Base-by-base conservation (phyloP, 2,113 vertebrate species). In the Bucco capensis region DNA sequence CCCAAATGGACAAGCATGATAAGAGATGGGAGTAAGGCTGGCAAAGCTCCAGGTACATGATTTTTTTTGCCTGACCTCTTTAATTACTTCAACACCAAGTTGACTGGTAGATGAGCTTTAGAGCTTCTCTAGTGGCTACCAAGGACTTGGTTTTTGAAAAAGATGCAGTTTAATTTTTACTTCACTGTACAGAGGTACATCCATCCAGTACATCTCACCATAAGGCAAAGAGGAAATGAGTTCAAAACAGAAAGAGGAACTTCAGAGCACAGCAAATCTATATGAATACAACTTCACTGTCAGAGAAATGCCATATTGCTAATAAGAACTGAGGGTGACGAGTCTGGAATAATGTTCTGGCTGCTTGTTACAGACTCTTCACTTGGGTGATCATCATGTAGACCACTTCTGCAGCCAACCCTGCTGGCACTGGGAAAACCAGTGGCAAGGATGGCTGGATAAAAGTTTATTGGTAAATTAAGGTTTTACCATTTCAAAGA, bases 21-120 rank as follows among this genome's bases (percentile, higher is more conserved):
- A 94, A 96, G 85, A 95, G 90, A 92, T 70, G 83, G 90, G 77
- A 95, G 66, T 86, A 87, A 71, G 54, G 60, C 78, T 96, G 94
- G 93, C 94, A 94, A 78, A 82, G 69, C 82, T 94, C 92, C 94
- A 96, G 92, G 71, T 95, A 81, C 30, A 44, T 0, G 2, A 33
- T 79, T 91, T 94, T 95, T 91, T 91, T 80, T 95, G 88, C 46
- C 44, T 89, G 90, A 91, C 61, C 86, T 96, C 92, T 90, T 94
- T 96, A 96, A 96, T 93, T 94, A 89, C 92, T 92, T 60, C 24
- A 88, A 64, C 72, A 80, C 80, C 62, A 93, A 92, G 70, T 1
- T 88, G 81, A 76, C 72, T 92, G 82, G 78, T 72, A 89, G 88
- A 83, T 64, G 69, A 90, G 89, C 72, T 94, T 93, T 75, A 92